These are phyloP conservation scores for Parasteatoda lunata DNA, from an alignment of 2,888 invertebrate species.

Conservation along the genomic window DNA sequence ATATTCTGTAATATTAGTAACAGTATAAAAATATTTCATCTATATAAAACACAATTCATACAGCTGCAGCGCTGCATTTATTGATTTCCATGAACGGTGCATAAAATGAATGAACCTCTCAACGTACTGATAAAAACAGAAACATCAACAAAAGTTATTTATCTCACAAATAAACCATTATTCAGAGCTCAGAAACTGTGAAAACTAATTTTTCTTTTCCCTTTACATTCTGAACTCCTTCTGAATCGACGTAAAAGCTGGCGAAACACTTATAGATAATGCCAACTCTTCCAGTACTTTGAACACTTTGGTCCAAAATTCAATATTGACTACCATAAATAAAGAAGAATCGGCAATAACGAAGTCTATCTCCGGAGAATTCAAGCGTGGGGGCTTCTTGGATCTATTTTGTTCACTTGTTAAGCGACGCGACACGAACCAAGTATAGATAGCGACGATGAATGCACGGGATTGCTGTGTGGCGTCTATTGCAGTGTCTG, in stretches of 20 bases:
- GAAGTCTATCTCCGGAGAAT: conserved; percentile 23
- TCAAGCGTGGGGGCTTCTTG: conserved; percentile 9
- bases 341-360: conserved; percentile 24
- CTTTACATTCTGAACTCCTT: neutral
- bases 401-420: conserved; percentile 28
- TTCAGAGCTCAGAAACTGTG: neutral
- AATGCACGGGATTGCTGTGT: conserved; percentile 21
- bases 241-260: neutral
- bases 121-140: too few relatives aligned
- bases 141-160: neutral
- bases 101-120: too few relatives aligned
- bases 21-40: too few relatives aligned
- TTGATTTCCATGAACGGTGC: neutral
- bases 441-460: conserved; percentile 34
- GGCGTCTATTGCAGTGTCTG: conserved; percentile 3
- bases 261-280: neutral
- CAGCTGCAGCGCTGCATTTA: neutral
- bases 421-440: conserved; percentile 19
- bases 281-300: neutral
- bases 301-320: conserved; percentile 10
- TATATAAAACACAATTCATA: neutral
- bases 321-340: conserved; percentile 35
- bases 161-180: neutral
- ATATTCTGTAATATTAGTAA: too few relatives aligned
- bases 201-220: neutral